Base-by-base conservation (phyloP, 2,797 vertebrate species). In the Miichthys miiuy region DNA sequence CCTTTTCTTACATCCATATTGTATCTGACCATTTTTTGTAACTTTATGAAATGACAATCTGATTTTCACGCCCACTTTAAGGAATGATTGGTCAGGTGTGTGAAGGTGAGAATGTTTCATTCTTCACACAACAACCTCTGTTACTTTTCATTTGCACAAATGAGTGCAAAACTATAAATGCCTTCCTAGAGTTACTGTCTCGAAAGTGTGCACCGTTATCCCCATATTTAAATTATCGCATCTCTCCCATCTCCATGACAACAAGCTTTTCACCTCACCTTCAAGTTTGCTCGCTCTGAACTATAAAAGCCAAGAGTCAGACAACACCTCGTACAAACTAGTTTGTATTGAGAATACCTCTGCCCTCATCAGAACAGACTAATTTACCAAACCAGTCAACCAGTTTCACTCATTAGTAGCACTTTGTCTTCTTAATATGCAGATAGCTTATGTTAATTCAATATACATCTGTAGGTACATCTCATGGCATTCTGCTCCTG, bases 401-500 rank as follows among this genome's bases (percentile, higher is more conserved):
- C n/a, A n/a, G 62, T 55, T 50, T 50, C 17, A 62, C 48, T 52
- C 25, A 25, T 44, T 27, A 14, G 17, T 9, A 17, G 3, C 57
- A 46, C 62, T 61, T 41, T 51, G 68, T 73, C 62, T 58, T 52
- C 9, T 41, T 42, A 38, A 63, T 21, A 17, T 60, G 46, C 46
- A 68, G 27, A 23, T n/a, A 21, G 1, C 12, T 47, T 48, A 7
- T 0, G 7, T 51, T 75, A 51, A 75, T 71, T 68, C 42, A 72
- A 50, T 4, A 75, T 34, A 71, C 34, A 78, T 9, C 23, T 18
- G 52, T 4, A 74, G n/a, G 25, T 81, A 18, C 72, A 62, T 86
- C 57, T 60, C 71, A 47, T 38, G 11, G 38, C 72, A 75, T 23
- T 72, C 72, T 75, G 41, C 66, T 62, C 27, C 27, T 64, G 63